phyloP scores from a whole-genome alignment of 2,113 vertebrate genomes.

The Ailurus styani region DNA sequence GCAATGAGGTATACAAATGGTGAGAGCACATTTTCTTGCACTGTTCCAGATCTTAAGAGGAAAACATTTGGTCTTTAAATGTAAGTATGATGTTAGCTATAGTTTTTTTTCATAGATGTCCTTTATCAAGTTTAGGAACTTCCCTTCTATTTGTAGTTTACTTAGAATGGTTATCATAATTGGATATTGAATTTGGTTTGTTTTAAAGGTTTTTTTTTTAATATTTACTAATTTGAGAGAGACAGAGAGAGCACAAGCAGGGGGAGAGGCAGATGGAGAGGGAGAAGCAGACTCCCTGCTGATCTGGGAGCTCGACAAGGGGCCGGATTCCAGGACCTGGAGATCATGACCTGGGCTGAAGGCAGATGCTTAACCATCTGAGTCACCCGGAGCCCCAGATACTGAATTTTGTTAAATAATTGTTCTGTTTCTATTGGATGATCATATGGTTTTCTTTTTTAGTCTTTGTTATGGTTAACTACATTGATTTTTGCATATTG shows the following conservation, averaged over 20 bases:
- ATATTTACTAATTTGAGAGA: no score
- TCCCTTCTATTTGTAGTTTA: background rate
- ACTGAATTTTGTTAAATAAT: background rate
- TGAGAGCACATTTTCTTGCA: background rate
- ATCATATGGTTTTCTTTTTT: background rate
- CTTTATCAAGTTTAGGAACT: background rate
- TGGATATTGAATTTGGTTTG: background rate
- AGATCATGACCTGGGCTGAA: no score
- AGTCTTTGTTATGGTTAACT: background rate
- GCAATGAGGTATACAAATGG: background rate
- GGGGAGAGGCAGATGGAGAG: no score
- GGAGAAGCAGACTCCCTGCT: no score
- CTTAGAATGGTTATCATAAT: background rate
- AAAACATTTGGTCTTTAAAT: background rate
- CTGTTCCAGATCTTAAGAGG: background rate
- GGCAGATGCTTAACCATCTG: no score
- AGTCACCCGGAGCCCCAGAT: no score
- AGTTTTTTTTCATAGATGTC: background rate
- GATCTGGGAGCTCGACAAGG: no score
- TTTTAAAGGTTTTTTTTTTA: no score
- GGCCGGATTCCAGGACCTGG: no score
- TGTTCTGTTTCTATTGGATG: background rate
- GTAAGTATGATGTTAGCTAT: background rate
- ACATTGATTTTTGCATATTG: background rate
- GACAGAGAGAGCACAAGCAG: no score